phyloP scores from a whole-genome alignment of 2,113 vertebrate genomes.

The Psephotus haematonotus region DNA sequence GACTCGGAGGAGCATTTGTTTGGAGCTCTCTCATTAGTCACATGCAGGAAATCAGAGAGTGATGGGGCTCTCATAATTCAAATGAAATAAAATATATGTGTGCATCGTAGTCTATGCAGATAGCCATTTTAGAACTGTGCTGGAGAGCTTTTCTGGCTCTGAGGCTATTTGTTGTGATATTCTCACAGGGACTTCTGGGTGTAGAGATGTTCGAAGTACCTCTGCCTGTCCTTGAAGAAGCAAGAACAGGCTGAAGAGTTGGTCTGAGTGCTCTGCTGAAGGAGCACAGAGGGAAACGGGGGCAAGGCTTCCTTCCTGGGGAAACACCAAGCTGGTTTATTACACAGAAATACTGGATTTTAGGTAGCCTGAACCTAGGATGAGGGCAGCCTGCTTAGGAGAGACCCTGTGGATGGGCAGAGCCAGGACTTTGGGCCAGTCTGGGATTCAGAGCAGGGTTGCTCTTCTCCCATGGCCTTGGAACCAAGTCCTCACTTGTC shows the following conservation, averaged over 20 bases:
- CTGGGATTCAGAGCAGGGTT: background rate
- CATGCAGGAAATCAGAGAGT: background rate
- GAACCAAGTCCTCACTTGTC: background rate
- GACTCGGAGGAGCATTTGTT: background rate
- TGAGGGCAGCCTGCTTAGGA: background rate
- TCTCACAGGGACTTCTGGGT: background rate
- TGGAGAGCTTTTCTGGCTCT: background rate
- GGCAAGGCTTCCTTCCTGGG: background rate
- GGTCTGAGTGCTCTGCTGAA: background rate
- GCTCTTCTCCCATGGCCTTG: background rate
- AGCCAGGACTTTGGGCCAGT: background rate
- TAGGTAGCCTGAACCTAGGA: background rate
- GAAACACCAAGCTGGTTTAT: background rate
- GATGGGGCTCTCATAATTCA: background rate
- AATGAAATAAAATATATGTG: background rate
- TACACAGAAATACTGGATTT: background rate
- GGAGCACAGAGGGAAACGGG: background rate
- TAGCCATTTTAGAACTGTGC: background rate
- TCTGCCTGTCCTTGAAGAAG: background rate
- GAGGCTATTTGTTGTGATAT: background rate
- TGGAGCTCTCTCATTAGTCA: background rate
- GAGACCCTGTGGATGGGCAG: background rate
- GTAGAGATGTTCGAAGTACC: background rate
- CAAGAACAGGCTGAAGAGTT: fast-evolving
- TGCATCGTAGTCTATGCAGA: background rate